Conservation (phyloP, 1,140 invertebrate genomes). For the Lanistes nyassanus region DNA sequence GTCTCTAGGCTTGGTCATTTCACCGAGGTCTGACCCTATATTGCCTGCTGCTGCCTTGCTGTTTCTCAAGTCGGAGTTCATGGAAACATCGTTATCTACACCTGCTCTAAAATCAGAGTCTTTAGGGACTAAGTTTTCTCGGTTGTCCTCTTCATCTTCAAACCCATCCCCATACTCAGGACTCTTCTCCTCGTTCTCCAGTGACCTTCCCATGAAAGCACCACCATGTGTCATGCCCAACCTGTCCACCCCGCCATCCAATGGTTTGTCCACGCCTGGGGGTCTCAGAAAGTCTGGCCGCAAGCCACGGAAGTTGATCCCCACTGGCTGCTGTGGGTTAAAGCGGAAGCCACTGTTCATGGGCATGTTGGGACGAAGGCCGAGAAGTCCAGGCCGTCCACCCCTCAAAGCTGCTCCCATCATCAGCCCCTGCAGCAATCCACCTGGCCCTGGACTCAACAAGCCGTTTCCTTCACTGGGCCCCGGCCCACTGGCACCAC, state of each 20-base stretch:
- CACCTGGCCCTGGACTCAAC: not conserved
- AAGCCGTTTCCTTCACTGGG: not conserved
- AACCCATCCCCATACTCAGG: not conserved
- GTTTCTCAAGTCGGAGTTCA: not conserved
- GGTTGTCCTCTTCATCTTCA: not conserved
- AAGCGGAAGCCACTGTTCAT: constrained; percentile 11
- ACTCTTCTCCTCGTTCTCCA: not conserved
- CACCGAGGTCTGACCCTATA: constrained; percentile 1
- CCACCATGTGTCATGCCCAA: not conserved
- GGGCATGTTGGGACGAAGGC: constrained; percentile 16
- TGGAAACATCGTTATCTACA: not conserved
- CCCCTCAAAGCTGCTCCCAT: constrained; percentile 22
- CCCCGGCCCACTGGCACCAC: not conserved
- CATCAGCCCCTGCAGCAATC: constrained; percentile 4
- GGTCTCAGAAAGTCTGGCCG: constrained; percentile 13
- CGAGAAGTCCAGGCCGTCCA: constrained; percentile 18
- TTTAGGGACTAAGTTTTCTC: too few species aligned
- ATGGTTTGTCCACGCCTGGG: constrained; percentile 2
- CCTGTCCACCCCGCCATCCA: not conserved
- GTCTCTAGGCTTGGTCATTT: constrained; percentile 25
- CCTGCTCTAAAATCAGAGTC: too few species aligned
- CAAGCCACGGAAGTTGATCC: constrained; percentile 3
- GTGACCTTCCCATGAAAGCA: too few species aligned
- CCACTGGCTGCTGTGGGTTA: constrained; percentile 3
- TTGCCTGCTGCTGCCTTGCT: constrained; percentile 1